Evolutionary conservation across 2,797 vertebrate species (phyloP).

Genomic region (Brachyrhaphis roseni): DNA sequence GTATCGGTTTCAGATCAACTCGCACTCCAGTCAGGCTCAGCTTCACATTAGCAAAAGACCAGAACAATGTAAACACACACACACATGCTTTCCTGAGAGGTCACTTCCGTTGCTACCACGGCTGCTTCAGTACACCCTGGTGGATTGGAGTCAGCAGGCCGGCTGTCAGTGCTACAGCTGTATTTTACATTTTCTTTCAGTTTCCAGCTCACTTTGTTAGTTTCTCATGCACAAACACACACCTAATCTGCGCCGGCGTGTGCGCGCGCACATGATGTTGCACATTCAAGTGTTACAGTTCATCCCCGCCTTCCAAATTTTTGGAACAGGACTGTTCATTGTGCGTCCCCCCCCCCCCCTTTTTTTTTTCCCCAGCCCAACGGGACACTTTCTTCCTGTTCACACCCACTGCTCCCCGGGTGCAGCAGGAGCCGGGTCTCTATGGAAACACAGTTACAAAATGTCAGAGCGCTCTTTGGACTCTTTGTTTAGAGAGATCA

Average conservation of each 20-base stretch:
- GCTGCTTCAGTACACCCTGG: conserved; percentile 54
- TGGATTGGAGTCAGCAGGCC: conserved; percentile 69
- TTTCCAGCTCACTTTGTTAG: conserved; percentile 35
- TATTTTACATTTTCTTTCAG: conserved; percentile 60
- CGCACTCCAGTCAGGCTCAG: conserved; percentile 62
- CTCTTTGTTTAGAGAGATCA: conserved; percentile 73
- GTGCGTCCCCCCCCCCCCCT: conserved; percentile 36
- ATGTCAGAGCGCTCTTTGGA: conserved; percentile 81
- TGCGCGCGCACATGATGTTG: conserved; percentile 23
- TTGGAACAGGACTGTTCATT: conserved; percentile 76
- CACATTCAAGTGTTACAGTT: conserved; percentile 66
- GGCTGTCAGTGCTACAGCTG: conserved; percentile 70
- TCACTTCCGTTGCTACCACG: conserved; percentile 62
- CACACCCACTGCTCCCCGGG: conserved; percentile 70
- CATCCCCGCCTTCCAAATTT: conserved; percentile 51
- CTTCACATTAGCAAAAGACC: conserved; percentile 79
- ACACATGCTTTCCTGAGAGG: conserved; percentile 29
- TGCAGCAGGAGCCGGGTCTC: conserved; percentile 74
- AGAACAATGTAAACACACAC: conserved; percentile 58
- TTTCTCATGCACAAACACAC: conserved; percentile 21
- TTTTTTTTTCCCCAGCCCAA: conserved; percentile 25
- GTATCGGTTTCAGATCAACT: conserved; percentile 75
- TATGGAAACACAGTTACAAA: conserved; percentile 78
- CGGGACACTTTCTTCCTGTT: conserved; percentile 75
- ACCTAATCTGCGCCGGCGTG: background rate